Evolutionary conservation across 2,888 invertebrate species (phyloP), one percentile per base, ranked within the genome.

Genomic region (Philaethria dido): DNA sequence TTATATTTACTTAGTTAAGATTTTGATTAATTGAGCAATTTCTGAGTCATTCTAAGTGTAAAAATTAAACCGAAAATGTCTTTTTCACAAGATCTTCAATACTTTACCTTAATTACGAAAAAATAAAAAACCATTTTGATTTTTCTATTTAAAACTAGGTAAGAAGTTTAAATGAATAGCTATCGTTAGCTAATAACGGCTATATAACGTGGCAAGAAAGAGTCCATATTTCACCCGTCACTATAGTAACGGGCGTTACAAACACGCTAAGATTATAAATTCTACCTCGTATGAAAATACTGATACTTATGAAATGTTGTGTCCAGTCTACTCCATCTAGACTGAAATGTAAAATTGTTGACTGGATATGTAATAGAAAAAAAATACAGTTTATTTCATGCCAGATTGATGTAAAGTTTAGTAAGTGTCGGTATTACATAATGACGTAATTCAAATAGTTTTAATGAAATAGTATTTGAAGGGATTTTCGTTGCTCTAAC

Each of bases 191-290:
- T 88, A 87, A 89, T 89, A 88, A 84, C 85, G 77, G 85, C 82
- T 81, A 84, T 85, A 83, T 57, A 85, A 81, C 81, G 82, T 79
- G 78, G 80, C 62, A 84, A 87, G 88, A 87, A 89, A 81, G 82
- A 75, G 81, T 78, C 84, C 83, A 90, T 91, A 90, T 86, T 89
- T 89, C 88, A 91, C 85, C 75, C 76, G 91, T 90, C 78, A 80
- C 82, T 80, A 85, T 87, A 82, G 83, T 75, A 83, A 91, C 89
- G 69, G 77, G 75, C 80, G 81, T 77, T 79, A 86, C 88, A 91
- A 92, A 92, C 92, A 92, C 80, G 78, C 76, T 70, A 71, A 76
- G 72, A 74, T 69, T 73, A 68, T 65, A 61, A 66, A 69, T 69
- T 64, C 67, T 64, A 69, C 69, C 57, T 64, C 50, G 59, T 69